Percentiles rank a stretch among this genome's conserved stretches.
phyloP scores from a whole-genome alignment of 2,113 vertebrate genomes.

The Onychostoma macrolepis region DNA sequence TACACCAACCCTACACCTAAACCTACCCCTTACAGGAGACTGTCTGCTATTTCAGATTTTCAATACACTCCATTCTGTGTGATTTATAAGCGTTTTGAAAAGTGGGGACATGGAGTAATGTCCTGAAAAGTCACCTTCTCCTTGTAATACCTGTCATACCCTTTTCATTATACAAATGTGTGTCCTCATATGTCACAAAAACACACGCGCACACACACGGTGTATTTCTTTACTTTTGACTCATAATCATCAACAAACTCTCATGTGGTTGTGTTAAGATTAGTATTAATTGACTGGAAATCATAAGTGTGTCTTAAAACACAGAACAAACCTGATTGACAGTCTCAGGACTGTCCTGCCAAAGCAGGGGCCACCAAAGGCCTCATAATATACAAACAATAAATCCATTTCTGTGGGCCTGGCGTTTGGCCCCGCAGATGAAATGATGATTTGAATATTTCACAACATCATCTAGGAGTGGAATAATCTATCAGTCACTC shows the following conservation, averaged over 20 bases:
- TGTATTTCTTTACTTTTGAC: neutral
- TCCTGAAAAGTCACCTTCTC: too few relatives aligned
- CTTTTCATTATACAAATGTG: too few relatives aligned
- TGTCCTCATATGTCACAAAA: too few relatives aligned
- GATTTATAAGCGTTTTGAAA: neutral
- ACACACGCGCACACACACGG: neutral
- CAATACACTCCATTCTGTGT: neutral
- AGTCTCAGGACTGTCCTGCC: neutral
- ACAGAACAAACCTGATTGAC: neutral
- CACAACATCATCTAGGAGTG: constrained; percentile 53
- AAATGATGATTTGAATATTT: constrained; percentile 70
- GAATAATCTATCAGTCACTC: constrained; percentile 61
- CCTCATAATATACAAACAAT: constrained; percentile 42
- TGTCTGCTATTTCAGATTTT: neutral
- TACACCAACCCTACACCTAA: too few relatives aligned
- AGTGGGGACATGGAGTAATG: too few relatives aligned
- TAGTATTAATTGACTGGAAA: neutral
- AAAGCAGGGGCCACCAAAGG: constrained; percentile 14
- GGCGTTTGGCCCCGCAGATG: constrained; percentile 27
- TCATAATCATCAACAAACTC: neutral
- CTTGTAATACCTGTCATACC: too few relatives aligned
- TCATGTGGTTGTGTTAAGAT: neutral
- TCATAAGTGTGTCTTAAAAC: neutral
- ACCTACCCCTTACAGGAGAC: neutral
- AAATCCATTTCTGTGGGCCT: constrained; percentile 36